These are phyloP conservation scores for Cephalotes varians DNA, from an alignment of 2,888 invertebrate genomes.

Conservation along the genomic window DNA sequence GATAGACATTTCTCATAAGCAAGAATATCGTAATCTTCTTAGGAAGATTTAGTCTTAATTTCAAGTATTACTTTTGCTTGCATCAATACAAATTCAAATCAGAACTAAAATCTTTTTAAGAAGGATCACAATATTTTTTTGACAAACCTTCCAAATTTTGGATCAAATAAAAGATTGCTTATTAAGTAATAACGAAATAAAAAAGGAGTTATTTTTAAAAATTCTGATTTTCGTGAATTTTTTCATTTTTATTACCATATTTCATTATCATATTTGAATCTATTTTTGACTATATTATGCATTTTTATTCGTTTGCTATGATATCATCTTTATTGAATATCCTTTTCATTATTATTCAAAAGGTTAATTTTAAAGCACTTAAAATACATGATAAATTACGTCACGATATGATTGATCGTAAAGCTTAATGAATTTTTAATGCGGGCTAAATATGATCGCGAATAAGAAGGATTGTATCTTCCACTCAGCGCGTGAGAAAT, in stretches of 20 bases:
- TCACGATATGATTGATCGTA: background rate
- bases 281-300: background rate
- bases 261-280: background rate
- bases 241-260: background rate
- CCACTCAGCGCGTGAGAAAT: constrained; percentile 18
- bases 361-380: background rate
- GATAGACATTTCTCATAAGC: too few relatives aligned
- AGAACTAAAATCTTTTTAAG: too few relatives aligned
- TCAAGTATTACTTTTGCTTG: too few relatives aligned
- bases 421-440: constrained; percentile 27
- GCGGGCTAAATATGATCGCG: constrained; percentile 3
- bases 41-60: too few relatives aligned
- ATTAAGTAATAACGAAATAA: background rate
- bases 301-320: background rate
- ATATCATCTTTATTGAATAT: background rate
- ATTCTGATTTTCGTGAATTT: background rate
- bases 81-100: too few relatives aligned
- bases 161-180: background rate
- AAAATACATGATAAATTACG: constrained; percentile 3
- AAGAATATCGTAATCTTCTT: background rate
- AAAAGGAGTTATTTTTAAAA: background rate
- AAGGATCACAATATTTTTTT: too few relatives aligned
- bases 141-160: background rate
- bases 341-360: background rate
- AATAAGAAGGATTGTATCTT: constrained; percentile 16